Evolutionary conservation across 2,888 invertebrate species (phyloP).

Genomic region (Macropis europaea): DNA sequence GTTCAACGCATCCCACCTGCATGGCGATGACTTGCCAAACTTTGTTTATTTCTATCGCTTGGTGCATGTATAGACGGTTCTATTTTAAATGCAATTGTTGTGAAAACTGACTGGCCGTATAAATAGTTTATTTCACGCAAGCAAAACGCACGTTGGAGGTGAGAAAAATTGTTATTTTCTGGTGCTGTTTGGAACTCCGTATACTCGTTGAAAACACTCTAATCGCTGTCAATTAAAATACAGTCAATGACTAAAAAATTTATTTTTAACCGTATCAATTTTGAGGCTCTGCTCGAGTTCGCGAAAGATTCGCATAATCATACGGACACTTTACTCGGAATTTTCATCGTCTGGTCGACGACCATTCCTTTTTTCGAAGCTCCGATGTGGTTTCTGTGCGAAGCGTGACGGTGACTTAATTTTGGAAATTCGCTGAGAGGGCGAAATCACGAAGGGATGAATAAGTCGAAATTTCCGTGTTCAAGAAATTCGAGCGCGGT

Average conservation of each 20-base stretch:
- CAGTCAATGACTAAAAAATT: too few relatives aligned
- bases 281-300: too few relatives aligned
- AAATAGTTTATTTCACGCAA: conserved; percentile 14
- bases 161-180: not conserved
- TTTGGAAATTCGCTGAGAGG: conserved; percentile 52
- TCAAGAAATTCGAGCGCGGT: conserved; percentile 27
- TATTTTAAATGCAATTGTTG: conserved; percentile 11
- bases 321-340: too few relatives aligned
- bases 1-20: conserved; percentile 30
- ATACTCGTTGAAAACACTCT: too few relatives aligned
- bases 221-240: too few relatives aligned
- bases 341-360: too few relatives aligned
- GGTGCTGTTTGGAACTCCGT: not conserved
- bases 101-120: not conserved
- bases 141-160: too few relatives aligned
- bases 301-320: too few relatives aligned
- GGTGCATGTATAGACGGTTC: not conserved
- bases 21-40: not conserved
- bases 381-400: not conserved
- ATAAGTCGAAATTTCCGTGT: conserved; percentile 35
- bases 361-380: too few relatives aligned
- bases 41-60: not conserved
- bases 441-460: conserved; percentile 16
- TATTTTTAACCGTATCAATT: too few relatives aligned
- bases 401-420: conserved; percentile 51